A percentile compares a stretch with the other conserved stretches of the same genome.
These are phyloP conservation scores for Helogale parvula DNA, from an alignment of 2,113 vertebrate species.

Conservation along the genomic window DNA sequence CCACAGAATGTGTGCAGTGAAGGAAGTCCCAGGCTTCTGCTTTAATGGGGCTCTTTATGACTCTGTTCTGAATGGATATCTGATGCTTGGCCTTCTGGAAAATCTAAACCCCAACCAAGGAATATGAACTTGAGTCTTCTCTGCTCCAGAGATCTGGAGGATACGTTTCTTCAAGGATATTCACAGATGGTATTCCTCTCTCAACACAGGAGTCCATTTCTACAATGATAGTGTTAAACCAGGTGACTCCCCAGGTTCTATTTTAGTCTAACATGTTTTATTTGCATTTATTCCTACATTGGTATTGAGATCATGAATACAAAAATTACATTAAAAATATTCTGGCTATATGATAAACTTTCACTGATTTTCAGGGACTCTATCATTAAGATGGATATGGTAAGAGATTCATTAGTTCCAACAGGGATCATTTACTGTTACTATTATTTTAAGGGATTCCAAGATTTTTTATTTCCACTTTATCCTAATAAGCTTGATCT, in stretches of 20 bases:
- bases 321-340: not conserved
- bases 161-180: not conserved
- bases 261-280: not conserved
- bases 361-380: not conserved
- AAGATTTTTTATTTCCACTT: not conserved
- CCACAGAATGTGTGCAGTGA: not conserved
- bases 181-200: not conserved
- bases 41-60: not conserved
- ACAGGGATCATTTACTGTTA: not conserved
- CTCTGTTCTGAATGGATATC: not conserved
- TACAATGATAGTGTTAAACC: not conserved
- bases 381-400: not conserved
- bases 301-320: not conserved
- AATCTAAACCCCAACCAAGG: not conserved
- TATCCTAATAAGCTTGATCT: not conserved
- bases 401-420: not conserved
- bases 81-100: not conserved
- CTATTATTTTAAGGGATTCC: not conserved
- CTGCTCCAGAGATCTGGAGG: not conserved
- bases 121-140: not conserved
- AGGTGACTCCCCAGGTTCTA: not conserved
- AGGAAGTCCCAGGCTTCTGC: not conserved
- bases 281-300: not conserved
- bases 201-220: not conserved
- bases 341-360: not conserved